Evolutionary conservation across 2,888 invertebrate species (phyloP).

Genomic region (Trissoscelio sp.): DNA sequence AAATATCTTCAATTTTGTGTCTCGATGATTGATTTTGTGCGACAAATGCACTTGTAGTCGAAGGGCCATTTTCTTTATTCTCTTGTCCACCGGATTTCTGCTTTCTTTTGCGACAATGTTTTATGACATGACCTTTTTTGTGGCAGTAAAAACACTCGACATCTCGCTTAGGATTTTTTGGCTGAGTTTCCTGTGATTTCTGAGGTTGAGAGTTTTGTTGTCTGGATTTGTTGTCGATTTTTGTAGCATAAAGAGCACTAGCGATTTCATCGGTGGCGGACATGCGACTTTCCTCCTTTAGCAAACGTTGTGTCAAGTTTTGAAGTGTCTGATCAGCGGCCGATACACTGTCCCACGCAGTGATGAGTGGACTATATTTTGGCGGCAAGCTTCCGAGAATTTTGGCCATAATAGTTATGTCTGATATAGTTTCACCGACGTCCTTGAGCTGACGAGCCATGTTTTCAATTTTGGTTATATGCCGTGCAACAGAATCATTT

Average conservation of each 20-base stretch:
- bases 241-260: slow-evolving; percentile 23
- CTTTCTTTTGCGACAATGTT: no score
- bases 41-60: no score
- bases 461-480: slow-evolving; percentile 45
- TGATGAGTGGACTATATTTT: slow-evolving; percentile 49
- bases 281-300: slow-evolving; percentile 62
- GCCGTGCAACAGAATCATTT: slow-evolving; percentile 34
- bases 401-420: slow-evolving; percentile 58
- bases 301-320: slow-evolving; percentile 47
- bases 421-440: slow-evolving; percentile 52
- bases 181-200: background rate
- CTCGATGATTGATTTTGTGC: no score
- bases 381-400: slow-evolving; percentile 56
- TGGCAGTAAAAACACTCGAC: no score
- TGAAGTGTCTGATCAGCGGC: slow-evolving; percentile 28
- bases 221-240: slow-evolving; percentile 2
- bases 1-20: background rate
- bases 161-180: slow-evolving; percentile 1
- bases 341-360: slow-evolving; percentile 61
- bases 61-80: no score
- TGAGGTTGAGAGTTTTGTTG: background rate
- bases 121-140: no score
- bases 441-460: slow-evolving; percentile 59
- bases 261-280: slow-evolving; percentile 19
- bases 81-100: no score